Evolutionary conservation across 1,140 invertebrate genomes (phyloP), one percentile per base, ranked within the genome.

Genomic region (Panagrolaimus sp.): DNA sequence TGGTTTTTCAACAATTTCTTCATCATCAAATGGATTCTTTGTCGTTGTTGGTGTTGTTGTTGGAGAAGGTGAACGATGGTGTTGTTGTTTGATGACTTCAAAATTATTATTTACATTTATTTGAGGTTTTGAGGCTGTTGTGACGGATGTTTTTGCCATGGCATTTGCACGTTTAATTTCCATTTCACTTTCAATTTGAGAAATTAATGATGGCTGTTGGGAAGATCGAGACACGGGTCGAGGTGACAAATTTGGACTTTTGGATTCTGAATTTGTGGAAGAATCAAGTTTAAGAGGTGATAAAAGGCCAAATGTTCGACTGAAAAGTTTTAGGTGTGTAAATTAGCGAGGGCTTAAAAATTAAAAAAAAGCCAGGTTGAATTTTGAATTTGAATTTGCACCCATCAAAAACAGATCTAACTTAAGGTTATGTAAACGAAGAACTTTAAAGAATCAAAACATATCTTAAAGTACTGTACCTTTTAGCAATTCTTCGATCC

Each of bases 161-260:
- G 52, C 52, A 2, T 21, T 28, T 26, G 52, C 52, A 10, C 52
- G 52, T 28, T 58, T 58, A 0, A 28, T 12, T 28, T 21, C 52
- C 52, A 58, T 58, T 58, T 58, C 52, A 58, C 15, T 21, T 28
- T 58, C 52, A 17, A 58, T 58, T 24, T 58, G 52, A n/a, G 52
- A 21, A 21, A 58, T 58, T 28, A 58, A 58, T 58, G 52, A 58
- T 58, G 52, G 52, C 52, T 58, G 52, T 58, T 58, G 21, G 10
- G 21, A 28, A 28, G 52, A 55, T 26, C n/a, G 9, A 12, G 47
- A 48, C 2, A 9, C 2, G 9, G 15, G 47, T 10, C 1, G 52
- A 12, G 52, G 52, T 21, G 52, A 28, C 15, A 21, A 7, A 7
- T 4, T 38, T 38, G 32, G 32, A 38, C 32, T 38, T 7, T n/a